Evolutionary conservation across 2,797 vertebrate species (phyloP), one percentile per base, ranked within the genome.

Genomic region (Leptatherina wallacei): DNA sequence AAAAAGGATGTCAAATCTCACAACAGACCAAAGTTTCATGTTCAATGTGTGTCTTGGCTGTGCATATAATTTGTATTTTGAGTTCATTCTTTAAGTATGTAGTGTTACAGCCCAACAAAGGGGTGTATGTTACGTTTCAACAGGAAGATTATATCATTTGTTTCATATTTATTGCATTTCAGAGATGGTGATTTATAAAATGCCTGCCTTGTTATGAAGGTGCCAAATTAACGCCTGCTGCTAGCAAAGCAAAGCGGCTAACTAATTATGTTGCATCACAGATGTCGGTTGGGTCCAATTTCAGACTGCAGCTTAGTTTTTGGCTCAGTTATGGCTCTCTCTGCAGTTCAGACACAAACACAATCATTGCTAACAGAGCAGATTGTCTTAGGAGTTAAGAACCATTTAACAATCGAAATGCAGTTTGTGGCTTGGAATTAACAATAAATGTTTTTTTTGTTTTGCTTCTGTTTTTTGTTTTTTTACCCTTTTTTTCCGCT

Each of bases 341-440:
- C 56, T 87, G 79, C 75, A 77, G 78, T 61, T 29, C 58, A 72
- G 18, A 73, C 65, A 83, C 71, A 73, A 78, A 72, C 59, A 56
- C 29, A 74, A 56, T 47, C 57, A 33, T 9, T 69, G 44, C 58
- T 22, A 47, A 77, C 29, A 20, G 0, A 78, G 71, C 49, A 58
- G 44, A 60, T 72, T 81, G 70, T 69, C 71, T 83, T 76, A 58
- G 32, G 64, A 76, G 56, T 80, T 84, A 78, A 83, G 81, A 82
- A 78, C 64, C 76, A 75, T 84, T 89, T 73, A 82, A 86, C 74
- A 85, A 73, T 73, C 51, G 0, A 70, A 77, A 56, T 20, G 4
- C 51, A 65, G 65, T 82, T 67, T 55, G 62, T 65, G 33, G 65
- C 65, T 74, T 76, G 68, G 18, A 70, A 83, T 75, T 47, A 54